These are phyloP conservation scores for Spisula solida DNA, from an alignment of 2,888 invertebrate species.

Conservation along the genomic window DNA sequence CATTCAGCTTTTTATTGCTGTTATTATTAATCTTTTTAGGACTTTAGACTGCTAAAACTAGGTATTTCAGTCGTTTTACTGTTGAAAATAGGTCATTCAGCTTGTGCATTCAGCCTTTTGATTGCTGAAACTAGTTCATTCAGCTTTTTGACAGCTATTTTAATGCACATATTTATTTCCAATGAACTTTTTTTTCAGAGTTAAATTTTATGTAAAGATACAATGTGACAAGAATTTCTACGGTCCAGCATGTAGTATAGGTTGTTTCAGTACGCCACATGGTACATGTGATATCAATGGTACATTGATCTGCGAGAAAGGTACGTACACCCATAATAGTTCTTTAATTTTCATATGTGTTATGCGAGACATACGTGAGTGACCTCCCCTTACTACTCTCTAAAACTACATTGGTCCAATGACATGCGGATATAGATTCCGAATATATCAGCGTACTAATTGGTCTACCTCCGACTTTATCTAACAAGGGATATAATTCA, in stretches of 20 bases:
- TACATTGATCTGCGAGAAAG: constrained; percentile 25
- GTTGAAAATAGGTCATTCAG: too few relatives aligned
- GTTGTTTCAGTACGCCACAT: constrained; percentile 9
- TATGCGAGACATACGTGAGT: too few relatives aligned
- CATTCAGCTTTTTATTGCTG: too few relatives aligned
- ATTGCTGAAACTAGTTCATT: too few relatives aligned
- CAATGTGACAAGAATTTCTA: constrained; percentile 36
- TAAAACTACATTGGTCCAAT: not conserved
- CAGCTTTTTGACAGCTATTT: too few relatives aligned
- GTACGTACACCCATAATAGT: not conserved
- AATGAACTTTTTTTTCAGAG: constrained; percentile 22
- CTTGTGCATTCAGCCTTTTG: too few relatives aligned
- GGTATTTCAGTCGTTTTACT: too few relatives aligned
- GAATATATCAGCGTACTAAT: too few relatives aligned
- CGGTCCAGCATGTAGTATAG: constrained; percentile 20
- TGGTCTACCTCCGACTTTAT: not conserved
- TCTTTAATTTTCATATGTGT: too few relatives aligned
- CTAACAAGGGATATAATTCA: not conserved
- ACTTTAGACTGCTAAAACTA: too few relatives aligned
- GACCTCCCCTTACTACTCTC: not conserved
- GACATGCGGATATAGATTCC: not conserved
- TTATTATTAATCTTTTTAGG: too few relatives aligned
- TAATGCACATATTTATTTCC: too few relatives aligned
- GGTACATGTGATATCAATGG: constrained; percentile 31
- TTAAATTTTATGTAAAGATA: constrained; percentile 34